Evolutionary conservation across 2,888 invertebrate genomes (phyloP).

Genomic region (Megaustenia siamemsis): DNA sequence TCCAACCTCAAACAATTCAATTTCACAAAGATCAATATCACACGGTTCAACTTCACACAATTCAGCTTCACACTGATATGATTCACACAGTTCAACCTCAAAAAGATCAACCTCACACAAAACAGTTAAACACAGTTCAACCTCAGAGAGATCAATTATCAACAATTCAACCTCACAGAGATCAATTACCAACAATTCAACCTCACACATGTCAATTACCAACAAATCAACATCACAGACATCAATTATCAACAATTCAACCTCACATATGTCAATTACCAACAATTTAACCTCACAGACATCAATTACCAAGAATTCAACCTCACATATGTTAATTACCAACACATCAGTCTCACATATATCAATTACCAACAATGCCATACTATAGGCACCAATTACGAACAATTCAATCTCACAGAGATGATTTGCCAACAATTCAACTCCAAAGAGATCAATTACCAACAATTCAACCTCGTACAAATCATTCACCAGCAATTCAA

Average conservation of each 20-base stretch:
- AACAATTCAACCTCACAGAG: neutral
- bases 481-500: too few relatives aligned
- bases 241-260: neutral
- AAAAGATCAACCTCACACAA: neutral
- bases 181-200: neutral
- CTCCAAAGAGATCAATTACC: too few relatives aligned
- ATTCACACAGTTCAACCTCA: neutral
- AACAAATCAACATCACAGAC: neutral
- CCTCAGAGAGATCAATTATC: neutral
- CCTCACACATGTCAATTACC: neutral
- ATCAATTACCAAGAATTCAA: neutral
- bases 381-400: neutral
- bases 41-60: neutral
- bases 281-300: neutral
- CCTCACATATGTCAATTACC: neutral
- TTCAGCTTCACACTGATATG: neutral
- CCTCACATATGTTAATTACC: neutral
- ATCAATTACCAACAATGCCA: neutral
- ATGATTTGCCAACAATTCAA: too few relatives aligned
- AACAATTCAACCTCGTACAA: too few relatives aligned
- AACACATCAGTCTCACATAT: neutral
- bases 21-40: neutral
- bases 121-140: neutral
- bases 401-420: neutral
- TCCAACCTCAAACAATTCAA: neutral